Percentiles rank a stretch among this genome's conserved stretches.
phyloP scores from a whole-genome alignment of 2,797 vertebrate genomes.

The Chanos chanos region DNA sequence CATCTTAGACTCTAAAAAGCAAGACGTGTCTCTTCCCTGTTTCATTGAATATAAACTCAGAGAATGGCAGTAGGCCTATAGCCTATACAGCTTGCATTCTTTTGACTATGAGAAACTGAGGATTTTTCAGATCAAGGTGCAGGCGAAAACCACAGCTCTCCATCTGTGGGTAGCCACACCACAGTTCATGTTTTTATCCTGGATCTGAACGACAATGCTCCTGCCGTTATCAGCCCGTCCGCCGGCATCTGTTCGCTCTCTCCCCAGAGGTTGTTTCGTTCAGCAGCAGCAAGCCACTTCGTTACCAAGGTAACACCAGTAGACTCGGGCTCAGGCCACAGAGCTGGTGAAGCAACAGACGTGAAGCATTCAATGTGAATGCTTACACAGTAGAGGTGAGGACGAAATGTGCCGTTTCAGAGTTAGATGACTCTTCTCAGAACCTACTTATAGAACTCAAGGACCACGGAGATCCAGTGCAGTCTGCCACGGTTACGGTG shows the following conservation, averaged over 20 bases:
- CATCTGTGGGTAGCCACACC: slow-evolving; percentile 37
- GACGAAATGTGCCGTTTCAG: slow-evolving; percentile 54
- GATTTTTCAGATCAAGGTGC: slow-evolving; percentile 46
- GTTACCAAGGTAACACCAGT: slow-evolving; percentile 63
- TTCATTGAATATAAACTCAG: slow-evolving; percentile 42
- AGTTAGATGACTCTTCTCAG: slow-evolving; percentile 33
- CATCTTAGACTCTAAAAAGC: slow-evolving; percentile 15
- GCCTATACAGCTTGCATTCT: slow-evolving; percentile 52
- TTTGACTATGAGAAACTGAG: slow-evolving; percentile 55
- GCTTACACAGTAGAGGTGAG: slow-evolving; percentile 76
- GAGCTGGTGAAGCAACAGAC: slow-evolving; percentile 66
- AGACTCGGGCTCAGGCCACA: slow-evolving; percentile 61
- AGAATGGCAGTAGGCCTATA: slow-evolving; percentile 63
- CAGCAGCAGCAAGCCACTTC: too few relatives aligned
- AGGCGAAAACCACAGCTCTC: slow-evolving; percentile 40
- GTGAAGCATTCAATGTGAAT: slow-evolving; percentile 68
- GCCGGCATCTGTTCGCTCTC: slow-evolving; percentile 24
- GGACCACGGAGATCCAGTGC: slow-evolving; percentile 34
- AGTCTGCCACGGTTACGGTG: slow-evolving; percentile 56
- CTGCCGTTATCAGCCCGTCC: slow-evolving; percentile 44
- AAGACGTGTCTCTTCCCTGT: slow-evolving; percentile 16
- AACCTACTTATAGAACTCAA: slow-evolving; percentile 33
- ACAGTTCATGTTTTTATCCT: slow-evolving; percentile 48
- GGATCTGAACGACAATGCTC: slow-evolving; percentile 54
- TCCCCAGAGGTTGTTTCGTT: too few relatives aligned